These are phyloP conservation scores for Drosophila bipectinata DNA, from an alignment of 1,140 invertebrate species.

Conservation along the genomic window DNA sequence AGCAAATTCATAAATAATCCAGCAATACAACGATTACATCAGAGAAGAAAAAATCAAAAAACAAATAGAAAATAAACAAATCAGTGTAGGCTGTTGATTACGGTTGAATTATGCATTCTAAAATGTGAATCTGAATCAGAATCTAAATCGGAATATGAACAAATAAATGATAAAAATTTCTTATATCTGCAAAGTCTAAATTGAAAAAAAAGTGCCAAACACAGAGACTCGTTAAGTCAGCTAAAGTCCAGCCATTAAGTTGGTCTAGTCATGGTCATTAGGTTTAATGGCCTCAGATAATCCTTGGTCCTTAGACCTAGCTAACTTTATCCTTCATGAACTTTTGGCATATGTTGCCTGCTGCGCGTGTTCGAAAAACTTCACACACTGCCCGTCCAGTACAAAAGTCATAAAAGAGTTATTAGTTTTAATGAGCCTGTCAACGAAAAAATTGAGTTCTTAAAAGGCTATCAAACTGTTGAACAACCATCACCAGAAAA, in stretches of 20 bases:
- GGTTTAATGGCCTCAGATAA: conserved; percentile 33
- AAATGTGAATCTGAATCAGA: conserved; percentile 13
- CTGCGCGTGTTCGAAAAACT: conserved; percentile 30
- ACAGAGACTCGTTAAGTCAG: not conserved
- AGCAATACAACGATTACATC: conserved; percentile 26
- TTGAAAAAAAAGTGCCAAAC: not conserved
- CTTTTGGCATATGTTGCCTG: conserved; percentile 28
- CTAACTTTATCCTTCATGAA: conserved; percentile 15
- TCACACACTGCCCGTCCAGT: conserved; percentile 20
- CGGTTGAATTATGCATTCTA: conserved; percentile 39
- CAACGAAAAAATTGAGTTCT: conserved; percentile 14
- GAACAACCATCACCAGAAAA: conserved; percentile 9
- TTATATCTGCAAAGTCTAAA: not conserved
- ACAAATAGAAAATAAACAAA: conserved; percentile 49
- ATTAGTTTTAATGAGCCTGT: conserved; percentile 61
- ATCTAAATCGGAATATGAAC: not conserved
- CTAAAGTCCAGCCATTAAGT: conserved; percentile 40
- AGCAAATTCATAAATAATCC: conserved; percentile 50
- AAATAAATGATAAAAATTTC: conserved; percentile 1
- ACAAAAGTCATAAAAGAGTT: conserved; percentile 59
- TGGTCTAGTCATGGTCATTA: conserved; percentile 50
- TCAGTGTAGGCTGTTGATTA: conserved; percentile 26
- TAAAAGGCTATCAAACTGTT: conserved; percentile 25
- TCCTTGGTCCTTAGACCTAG: conserved; percentile 8
- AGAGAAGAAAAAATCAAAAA: conserved; percentile 19